A percentile compares a stretch with the other conserved stretches of the same genome.
phyloP scores from a whole-genome alignment of 2,888 invertebrate species.

The Pammene fasciana region DNA sequence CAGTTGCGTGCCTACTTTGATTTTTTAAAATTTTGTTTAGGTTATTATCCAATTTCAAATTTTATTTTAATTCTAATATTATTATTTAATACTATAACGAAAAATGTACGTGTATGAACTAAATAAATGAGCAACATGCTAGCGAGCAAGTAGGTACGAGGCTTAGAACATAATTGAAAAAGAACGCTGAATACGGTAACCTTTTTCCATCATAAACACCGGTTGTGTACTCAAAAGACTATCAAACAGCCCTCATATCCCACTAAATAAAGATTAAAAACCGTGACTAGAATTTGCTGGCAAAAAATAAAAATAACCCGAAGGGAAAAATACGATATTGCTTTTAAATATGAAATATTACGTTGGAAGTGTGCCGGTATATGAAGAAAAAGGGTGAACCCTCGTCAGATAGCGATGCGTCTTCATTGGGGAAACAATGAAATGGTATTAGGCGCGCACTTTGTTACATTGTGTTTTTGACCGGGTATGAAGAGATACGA shows the following conservation, averaged over 20 bases:
- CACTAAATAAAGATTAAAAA: conserved; percentile 41
- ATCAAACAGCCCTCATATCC: conserved; percentile 24
- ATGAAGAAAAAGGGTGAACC: conserved; percentile 78
- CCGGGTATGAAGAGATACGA: conserved; percentile 33
- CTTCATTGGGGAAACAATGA: conserved; percentile 74
- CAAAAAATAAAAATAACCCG: conserved; percentile 53
- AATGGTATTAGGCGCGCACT: conserved; percentile 61
- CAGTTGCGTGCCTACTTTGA: no score
- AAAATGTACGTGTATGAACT: no score
- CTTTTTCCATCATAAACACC: conserved; percentile 24
- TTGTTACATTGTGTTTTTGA: conserved; percentile 42
- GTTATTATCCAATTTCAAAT: no score
- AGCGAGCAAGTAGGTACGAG: neutral
- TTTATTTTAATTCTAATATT: no score
- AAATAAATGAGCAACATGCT: neutral
- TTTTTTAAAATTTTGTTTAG: no score
- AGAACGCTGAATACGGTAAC: conserved; percentile 4
- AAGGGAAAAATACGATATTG: conserved; percentile 74
- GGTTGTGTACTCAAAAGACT: conserved; percentile 23
- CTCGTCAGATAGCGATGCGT: conserved; percentile 70
- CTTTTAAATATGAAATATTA: conserved; percentile 80
- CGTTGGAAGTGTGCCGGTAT: conserved; percentile 64
- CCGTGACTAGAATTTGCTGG: conserved; percentile 40
- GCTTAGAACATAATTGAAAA: conserved; percentile 15
- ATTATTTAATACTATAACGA: no score